Percentiles rank a stretch among this genome's conserved stretches.
Evolutionary conservation across 2,797 vertebrate species (phyloP).

Genomic region (Falco berigora): DNA sequence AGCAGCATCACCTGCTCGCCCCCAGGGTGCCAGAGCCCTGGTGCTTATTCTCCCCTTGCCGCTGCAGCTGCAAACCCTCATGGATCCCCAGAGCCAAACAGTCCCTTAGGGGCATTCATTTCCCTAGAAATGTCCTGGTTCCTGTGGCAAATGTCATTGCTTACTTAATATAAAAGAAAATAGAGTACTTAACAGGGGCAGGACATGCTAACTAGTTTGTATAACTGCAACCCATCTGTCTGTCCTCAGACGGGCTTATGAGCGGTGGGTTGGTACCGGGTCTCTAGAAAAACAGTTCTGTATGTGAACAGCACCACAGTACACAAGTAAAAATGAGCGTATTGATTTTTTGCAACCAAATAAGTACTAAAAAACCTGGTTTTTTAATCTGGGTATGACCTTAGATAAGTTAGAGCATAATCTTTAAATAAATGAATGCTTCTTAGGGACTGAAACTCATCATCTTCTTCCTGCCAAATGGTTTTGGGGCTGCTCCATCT

Average conservation of each 20-base stretch:
- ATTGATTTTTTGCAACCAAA: background rate
- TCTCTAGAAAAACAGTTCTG: background rate
- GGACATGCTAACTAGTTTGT: background rate
- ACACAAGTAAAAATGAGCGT: fast-evolving
- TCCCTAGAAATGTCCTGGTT: too few species aligned
- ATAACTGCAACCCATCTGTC: background rate
- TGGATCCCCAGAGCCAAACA: background rate
- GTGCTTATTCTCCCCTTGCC: background rate
- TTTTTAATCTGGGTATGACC: background rate
- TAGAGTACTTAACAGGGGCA: background rate
- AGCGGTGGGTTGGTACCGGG: too few species aligned
- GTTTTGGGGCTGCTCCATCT: too few species aligned
- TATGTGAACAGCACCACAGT: too few species aligned
- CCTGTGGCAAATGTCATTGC: background rate
- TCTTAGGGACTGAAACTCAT: background rate
- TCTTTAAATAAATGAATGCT: background rate
- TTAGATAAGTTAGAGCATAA: background rate
- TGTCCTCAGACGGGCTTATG: too few species aligned
- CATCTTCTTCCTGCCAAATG: too few species aligned
- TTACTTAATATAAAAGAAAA: background rate
- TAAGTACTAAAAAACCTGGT: background rate
- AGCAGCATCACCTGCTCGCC: background rate
- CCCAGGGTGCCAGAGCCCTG: background rate
- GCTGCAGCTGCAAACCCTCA: background rate
- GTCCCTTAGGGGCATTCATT: background rate